Percentiles rank a stretch among this genome's conserved stretches.
Evolutionary conservation across 2,888 invertebrate species (phyloP).

Genomic region (Coelopa pilipes): DNA sequence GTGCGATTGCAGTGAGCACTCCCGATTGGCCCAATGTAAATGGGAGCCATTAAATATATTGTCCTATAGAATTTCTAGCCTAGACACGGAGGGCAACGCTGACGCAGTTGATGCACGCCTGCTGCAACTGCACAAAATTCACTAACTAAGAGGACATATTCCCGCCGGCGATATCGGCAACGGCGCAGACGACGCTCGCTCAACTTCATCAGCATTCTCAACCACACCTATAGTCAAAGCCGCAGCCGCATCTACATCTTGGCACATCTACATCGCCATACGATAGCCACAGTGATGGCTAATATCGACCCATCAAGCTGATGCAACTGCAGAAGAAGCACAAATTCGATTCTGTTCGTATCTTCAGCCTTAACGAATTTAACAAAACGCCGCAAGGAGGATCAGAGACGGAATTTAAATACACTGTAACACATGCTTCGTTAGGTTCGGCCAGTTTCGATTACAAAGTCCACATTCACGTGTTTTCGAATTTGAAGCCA

Average conservation of each 20-base stretch:
- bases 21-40: not conserved
- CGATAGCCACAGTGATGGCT: slow-evolving; percentile 9
- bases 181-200: slow-evolving; percentile 44
- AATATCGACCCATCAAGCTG: slow-evolving; percentile 37
- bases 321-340: slow-evolving; percentile 49
- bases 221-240: slow-evolving; percentile 45
- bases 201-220: slow-evolving; percentile 35
- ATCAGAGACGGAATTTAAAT: slow-evolving; percentile 49
- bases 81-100: slow-evolving; percentile 8
- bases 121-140: slow-evolving; percentile 59
- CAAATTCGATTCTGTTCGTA: slow-evolving; percentile 61
- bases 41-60: not conserved
- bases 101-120: slow-evolving; percentile 57
- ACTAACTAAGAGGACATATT: slow-evolving; percentile 54
- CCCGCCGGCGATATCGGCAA: slow-evolving; percentile 56
- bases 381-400: slow-evolving; percentile 54
- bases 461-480: no score
- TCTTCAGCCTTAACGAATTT: slow-evolving; percentile 61
- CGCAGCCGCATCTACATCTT: slow-evolving; percentile 40
- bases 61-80: slow-evolving; percentile 5
- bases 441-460: no score
- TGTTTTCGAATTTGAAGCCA: no score
- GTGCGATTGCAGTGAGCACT: not conserved
- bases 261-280: no score
- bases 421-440: slow-evolving; percentile 5